Evolutionary conservation across 2,888 invertebrate genomes (phyloP), one percentile per base, ranked within the genome.

Genomic region (Caenorhabditis doughertyi): DNA sequence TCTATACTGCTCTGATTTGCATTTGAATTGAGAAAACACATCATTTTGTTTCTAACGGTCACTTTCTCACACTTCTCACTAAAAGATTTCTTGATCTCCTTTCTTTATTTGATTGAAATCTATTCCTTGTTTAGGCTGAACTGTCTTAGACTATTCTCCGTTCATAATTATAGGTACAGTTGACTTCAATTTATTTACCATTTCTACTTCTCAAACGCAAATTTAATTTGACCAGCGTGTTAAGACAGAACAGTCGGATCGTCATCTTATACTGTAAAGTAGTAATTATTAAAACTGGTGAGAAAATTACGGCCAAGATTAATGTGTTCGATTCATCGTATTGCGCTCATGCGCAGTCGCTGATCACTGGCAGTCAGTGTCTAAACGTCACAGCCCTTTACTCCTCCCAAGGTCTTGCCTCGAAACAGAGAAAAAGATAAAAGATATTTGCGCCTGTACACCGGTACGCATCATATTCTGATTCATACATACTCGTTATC

Each of bases 401-500:
- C 55, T 39, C 25, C 74, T 58, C 58, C 58, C 77, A 77, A 77
- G 77, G 77, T 77, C 77, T 77, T 62, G 68, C 77, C 77, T 62
- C 68, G 67, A 68, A 77, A 56, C 74, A 64, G 23, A 55, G 18
- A 47, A 65, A 65, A 68, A 68, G 77, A 77, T 77, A 77, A 77
- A 77, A 77, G 77, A 77, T 77, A 77, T 77, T 77, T 77, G 77
- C 68, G 77, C 68, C 77, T 77, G 68, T 77, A 68, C 68, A 68
- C 68, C 60, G 60, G 64, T 51, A 67, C 76, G 67, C 76, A 68
- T 77, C 68, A 77, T 77, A 77, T 77, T 77, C 77, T 77, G 77
- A 77, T 77, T 77, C 77, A 77, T 77, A 77, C 77, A 62, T 68
- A 77, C 68, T 77, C 77, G 77, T 77, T 77, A 77, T 77, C 77